Conservation (phyloP, 1,140 invertebrate genomes). For the Bombus difficillimus region DNA sequence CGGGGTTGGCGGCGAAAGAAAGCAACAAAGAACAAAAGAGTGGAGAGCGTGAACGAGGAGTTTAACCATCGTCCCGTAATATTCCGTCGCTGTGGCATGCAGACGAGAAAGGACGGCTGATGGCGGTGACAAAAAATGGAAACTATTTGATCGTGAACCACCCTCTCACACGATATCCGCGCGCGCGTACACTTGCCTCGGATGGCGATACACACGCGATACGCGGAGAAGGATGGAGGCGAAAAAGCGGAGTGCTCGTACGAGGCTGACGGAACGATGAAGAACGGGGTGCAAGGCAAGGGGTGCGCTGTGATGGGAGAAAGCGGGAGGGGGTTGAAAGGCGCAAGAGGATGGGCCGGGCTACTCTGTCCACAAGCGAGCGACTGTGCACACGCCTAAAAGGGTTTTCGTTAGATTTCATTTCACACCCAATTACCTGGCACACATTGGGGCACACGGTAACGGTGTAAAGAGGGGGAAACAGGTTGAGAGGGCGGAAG, state of each 20-base stretch:
- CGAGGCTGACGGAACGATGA: background rate
- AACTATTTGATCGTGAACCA: slow-evolving; percentile 77
- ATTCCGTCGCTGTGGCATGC: slow-evolving; percentile 63
- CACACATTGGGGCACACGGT: slow-evolving; percentile 60
- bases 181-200: background rate
- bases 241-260: slow-evolving; percentile 43
- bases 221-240: slow-evolving; percentile 40
- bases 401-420: slow-evolving; percentile 83
- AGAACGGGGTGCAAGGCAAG: background rate
- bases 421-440: slow-evolving; percentile 82
- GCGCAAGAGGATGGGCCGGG: slow-evolving; percentile 53
- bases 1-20: background rate
- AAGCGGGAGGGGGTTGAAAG: slow-evolving; percentile 31
- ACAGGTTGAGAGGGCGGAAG: background rate
- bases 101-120: slow-evolving; percentile 68
- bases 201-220: slow-evolving; percentile 39
- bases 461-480: background rate
- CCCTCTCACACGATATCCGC: slow-evolving; percentile 44
- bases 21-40: slow-evolving; percentile 56
- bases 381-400: slow-evolving; percentile 82
- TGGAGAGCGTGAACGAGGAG: slow-evolving; percentile 61
- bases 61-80: slow-evolving; percentile 72
- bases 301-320: slow-evolving; percentile 1
- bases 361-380: slow-evolving; percentile 69
- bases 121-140: slow-evolving; percentile 69